These are phyloP conservation scores for Melanocharis versteri DNA, from an alignment of 2,113 vertebrate species.

Conservation along the genomic window DNA sequence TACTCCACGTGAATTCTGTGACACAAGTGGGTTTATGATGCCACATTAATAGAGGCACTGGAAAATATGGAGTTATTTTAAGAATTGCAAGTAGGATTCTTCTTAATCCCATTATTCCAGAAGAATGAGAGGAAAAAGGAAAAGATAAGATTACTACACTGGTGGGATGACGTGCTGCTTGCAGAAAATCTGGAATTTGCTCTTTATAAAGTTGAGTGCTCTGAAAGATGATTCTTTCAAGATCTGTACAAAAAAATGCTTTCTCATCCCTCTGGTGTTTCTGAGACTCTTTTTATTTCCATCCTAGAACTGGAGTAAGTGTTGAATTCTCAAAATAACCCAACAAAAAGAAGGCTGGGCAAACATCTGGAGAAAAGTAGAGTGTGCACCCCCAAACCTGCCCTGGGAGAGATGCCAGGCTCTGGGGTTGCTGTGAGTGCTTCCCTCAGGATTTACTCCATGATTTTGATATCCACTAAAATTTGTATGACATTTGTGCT, in stretches of 20 bases:
- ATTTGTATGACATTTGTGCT: background rate
- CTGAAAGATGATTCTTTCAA: background rate
- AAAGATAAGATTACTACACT: background rate
- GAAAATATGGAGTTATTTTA: background rate
- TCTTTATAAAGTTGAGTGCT: background rate
- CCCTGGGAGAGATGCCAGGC: rapidly evolving
- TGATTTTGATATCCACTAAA: background rate
- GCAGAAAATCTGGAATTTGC: background rate
- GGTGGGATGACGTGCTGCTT: background rate
- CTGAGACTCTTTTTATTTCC: background rate
- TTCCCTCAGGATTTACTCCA: background rate
- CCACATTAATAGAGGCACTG: background rate
- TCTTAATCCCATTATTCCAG: background rate
- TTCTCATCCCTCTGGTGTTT: background rate
- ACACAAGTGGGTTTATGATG: background rate
- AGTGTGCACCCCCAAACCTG: background rate
- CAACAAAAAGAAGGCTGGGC: background rate
- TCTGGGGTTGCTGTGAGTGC: rapidly evolving
- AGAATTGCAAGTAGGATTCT: background rate
- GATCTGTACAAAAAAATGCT: background rate
- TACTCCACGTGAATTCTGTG: background rate
- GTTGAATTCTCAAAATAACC: background rate
- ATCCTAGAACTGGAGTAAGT: background rate
- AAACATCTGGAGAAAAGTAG: rapidly evolving
- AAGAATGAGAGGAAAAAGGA: background rate